A percentile compares a stretch with the other conserved stretches of the same genome.
These are phyloP conservation scores for Erythrolamprus reginae DNA, from an alignment of 2,113 vertebrate genomes.

Conservation along the genomic window DNA sequence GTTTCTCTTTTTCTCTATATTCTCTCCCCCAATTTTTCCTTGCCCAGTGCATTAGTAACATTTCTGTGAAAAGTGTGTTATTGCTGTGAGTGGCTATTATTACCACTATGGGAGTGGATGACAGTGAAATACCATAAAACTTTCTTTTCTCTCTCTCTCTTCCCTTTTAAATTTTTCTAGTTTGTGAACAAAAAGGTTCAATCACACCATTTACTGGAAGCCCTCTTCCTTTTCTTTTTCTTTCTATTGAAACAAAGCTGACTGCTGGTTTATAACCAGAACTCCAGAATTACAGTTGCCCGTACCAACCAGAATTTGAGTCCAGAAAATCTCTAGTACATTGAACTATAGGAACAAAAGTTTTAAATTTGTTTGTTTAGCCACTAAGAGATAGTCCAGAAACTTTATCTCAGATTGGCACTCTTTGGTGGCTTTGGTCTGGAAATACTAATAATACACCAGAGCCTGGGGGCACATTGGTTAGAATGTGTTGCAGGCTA, in stretches of 20 bases:
- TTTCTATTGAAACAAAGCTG: conserved; percentile 27
- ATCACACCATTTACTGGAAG: conserved; percentile 14
- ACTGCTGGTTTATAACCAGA: conserved; percentile 21
- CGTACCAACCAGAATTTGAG: not conserved
- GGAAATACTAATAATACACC: not conserved
- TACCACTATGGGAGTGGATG: not conserved
- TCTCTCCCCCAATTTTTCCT: not conserved
- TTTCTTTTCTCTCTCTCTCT: not conserved
- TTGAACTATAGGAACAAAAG: not conserved
- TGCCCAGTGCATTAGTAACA: conserved; percentile 11
- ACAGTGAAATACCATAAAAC: not conserved
- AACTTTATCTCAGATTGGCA: not conserved
- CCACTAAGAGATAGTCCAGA: not conserved
- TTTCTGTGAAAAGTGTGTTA: not conserved
- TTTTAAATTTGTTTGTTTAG: not conserved
- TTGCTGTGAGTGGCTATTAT: conserved; percentile 13
- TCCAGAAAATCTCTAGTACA: not conserved
- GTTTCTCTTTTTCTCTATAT: accelerated
- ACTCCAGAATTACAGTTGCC: not conserved
- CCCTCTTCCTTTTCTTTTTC: not conserved
- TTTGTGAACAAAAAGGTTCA: conserved; percentile 14
- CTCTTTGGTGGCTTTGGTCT: not conserved
- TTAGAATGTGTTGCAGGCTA: not conserved
- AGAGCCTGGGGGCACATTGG: not conserved
- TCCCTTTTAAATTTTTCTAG: conserved; percentile 14